Base-by-base conservation (phyloP, 1,140 invertebrate genomes). In the Helicoverpa armigera region DNA sequence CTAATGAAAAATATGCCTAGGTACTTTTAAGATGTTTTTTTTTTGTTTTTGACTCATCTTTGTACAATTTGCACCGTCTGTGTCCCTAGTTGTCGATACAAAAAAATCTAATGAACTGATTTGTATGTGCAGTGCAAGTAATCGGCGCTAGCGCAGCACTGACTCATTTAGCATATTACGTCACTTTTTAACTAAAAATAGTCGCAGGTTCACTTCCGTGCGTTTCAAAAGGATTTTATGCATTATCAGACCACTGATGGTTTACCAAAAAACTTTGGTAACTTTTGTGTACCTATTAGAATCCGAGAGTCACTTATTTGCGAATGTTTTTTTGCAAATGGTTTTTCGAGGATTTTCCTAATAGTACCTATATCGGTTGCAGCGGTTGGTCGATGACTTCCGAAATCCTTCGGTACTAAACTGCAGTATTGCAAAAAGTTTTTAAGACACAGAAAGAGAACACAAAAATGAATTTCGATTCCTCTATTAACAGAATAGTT, bases 51-150 rank as follows among this genome's bases (percentile, higher is more conserved):
- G 18, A 23, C 3, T 50, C 29, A 35, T 35, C 7, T 35, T 3
- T 3, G 1, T 35, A 35, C 35, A 35, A 35, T 35, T 35, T 35
- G 35, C 35, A 35, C 35, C 35, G 35, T 2, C 35, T 35, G 35
- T 7, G 35, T 35, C 35, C 35, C 35, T 7, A 35, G 35, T 35
- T 5, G 35, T 5, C 7, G 7, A 35, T 63, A 50, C 12, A 76
- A 48, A 56, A 79, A 79, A 78, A 35, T 2, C 16, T 54, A 67
- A 79, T 79, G n/a, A 79, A 79, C 65, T 69, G 35, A 79, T 79
- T 79, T 69, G 76, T 79, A 79, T 67, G 76, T 54, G 31, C 29
- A 51, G 18, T 79, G 76, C 63, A 79, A 35, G 61, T 65, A 54
- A 58, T 70, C 67, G 53, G n/a, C 50, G 75, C 29, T 18, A 13